Conservation (phyloP, 2,888 invertebrate species). For the Loripinus fragilis region DNA sequence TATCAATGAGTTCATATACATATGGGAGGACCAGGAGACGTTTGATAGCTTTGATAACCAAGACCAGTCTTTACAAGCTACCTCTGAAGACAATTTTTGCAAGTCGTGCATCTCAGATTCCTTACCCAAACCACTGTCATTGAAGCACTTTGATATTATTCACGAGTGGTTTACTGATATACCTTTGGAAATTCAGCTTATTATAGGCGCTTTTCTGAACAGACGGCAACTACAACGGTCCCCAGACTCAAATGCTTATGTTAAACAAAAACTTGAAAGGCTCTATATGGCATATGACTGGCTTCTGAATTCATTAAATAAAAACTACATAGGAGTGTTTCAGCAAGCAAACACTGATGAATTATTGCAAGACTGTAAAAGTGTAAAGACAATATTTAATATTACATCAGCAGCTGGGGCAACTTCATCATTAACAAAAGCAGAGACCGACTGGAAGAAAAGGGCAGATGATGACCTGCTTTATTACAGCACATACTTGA, state of each 20-base stretch:
- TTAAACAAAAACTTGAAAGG: slow-evolving; percentile 26
- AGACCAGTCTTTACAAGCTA: neutral
- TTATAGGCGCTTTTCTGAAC: neutral
- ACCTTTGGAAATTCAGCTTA: neutral
- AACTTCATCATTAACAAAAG: slow-evolving; percentile 16
- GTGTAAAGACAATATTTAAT: slow-evolving; percentile 39
- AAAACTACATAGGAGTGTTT: slow-evolving; percentile 36
- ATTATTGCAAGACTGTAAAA: slow-evolving; percentile 37
- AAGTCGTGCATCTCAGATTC: slow-evolving; percentile 1
- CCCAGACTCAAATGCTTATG: neutral
- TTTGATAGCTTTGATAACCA: neutral
- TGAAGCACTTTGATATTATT: neutral
- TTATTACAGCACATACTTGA: slow-evolving; percentile 48
- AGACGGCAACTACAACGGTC: neutral
- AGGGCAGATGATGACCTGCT: slow-evolving; percentile 26
- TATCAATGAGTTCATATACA: neutral
- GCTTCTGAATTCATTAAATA: slow-evolving; percentile 36
- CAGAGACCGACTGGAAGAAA: slow-evolving; percentile 34
- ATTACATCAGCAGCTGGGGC: slow-evolving; percentile 36
- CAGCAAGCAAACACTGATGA: slow-evolving; percentile 36
- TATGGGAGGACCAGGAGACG: slow-evolving; percentile 2
- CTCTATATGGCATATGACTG: slow-evolving; percentile 34
- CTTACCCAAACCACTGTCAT: slow-evolving; percentile 8
- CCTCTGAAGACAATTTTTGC: neutral
- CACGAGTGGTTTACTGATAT: neutral